Conservation (phyloP, 2,888 invertebrate species). For the Rugalucina vietnamica region DNA sequence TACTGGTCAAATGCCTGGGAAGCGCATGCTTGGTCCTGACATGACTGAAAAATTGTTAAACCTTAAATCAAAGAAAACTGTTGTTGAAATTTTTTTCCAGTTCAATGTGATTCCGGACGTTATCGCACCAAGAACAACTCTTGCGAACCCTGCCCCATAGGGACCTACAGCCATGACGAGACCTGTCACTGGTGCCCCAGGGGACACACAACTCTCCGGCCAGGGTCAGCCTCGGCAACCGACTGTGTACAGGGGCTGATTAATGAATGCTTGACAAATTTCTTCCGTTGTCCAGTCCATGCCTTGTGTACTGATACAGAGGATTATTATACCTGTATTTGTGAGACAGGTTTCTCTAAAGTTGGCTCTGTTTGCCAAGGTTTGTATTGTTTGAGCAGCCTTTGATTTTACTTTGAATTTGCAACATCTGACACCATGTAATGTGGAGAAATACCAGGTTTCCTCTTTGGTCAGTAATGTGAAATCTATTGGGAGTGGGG, state of each 20-base stretch:
- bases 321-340: conserved; percentile 67
- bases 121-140: conserved; percentile 55
- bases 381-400: too few relatives aligned
- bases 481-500: too few relatives aligned
- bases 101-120: conserved; percentile 68
- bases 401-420: too few relatives aligned
- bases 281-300: conserved; percentile 65
- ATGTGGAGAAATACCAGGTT: too few relatives aligned
- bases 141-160: conserved; percentile 70
- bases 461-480: too few relatives aligned
- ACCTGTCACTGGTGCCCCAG: conserved; percentile 69
- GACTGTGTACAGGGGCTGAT: conserved; percentile 66
- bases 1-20: too few relatives aligned
- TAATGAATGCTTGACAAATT: conserved; percentile 68
- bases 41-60: too few relatives aligned
- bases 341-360: conserved; percentile 68
- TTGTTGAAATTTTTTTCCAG: conserved; percentile 64
- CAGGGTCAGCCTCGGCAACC: conserved; percentile 54
- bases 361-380: conserved; percentile 66
- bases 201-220: conserved; percentile 64
- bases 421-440: too few relatives aligned
- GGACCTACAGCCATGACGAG: conserved; percentile 68
- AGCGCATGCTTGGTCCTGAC: too few relatives aligned
- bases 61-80: too few relatives aligned
- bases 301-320: conserved; percentile 65